Evolutionary conservation across 2,113 vertebrate genomes (phyloP), one percentile per base, ranked within the genome.

Genomic region (Zapornia atra): DNA sequence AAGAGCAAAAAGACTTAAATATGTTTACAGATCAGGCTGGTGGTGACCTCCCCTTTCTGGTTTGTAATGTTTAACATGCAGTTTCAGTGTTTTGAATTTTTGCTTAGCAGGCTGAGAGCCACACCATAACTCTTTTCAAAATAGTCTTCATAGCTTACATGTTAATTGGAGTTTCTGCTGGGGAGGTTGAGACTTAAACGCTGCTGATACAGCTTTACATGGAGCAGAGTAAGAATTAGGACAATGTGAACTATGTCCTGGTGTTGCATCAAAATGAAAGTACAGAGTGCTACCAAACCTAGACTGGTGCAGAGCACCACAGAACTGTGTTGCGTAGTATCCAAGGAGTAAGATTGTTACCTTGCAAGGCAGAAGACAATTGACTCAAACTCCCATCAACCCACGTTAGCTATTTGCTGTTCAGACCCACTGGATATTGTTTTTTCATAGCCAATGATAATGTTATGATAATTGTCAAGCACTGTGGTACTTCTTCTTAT

Each of bases 401-500:
- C 60, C 72, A 65, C 51, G 50, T 68, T n/a, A 96, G 57, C 68
- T 83, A 42, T 75, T 83, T 93, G 40, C 11, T 84, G 8, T 42
- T 94, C 84, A 53, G 76, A 97, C 95, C 79, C 83, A 60, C 34
- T 63, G 60, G 53, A 38, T 91, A 72, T 79, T 92, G 54, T 82
- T 97, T 97, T 46, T 96, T 87, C 68, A 44, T 87, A 82, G 31
- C 57, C 61, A n/a, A n/a, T n/a, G n/a, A n/a, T n/a, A 25, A 20
- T 70, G 40, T 36, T 88, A 85, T 57, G 60, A 38, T 93, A 95
- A 92, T 64, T 83, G 77, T 82, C 69, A 92, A 94, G 83, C 0
- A 1, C 76, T 88, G 65, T 71, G 64, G 60, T 88, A 29, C 86
- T 82, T 75, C 66, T 95, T 91, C 83, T 85, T 96, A 93, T 96